Conservation (phyloP, 2,888 invertebrate genomes). For the Euphydryas editha region DNA sequence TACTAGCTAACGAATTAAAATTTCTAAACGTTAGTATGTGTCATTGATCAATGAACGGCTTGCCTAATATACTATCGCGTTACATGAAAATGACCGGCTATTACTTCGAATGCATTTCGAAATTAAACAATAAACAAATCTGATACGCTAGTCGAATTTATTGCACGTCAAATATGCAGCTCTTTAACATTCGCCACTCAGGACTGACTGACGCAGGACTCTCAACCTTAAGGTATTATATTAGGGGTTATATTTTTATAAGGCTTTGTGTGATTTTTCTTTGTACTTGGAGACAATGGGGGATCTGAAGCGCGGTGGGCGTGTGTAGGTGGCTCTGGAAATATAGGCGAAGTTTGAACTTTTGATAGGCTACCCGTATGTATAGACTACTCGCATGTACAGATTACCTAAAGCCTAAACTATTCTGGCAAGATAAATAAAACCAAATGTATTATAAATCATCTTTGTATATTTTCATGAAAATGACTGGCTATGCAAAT, state of each 20-base stretch:
- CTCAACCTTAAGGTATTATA: conserved; percentile 27
- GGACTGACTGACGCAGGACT: not conserved
- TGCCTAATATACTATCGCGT: conserved; percentile 24
- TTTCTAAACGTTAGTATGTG: conserved; percentile 24
- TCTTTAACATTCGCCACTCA: conserved; percentile 11
- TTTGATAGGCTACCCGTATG: conserved; percentile 1
- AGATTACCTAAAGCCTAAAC: not conserved
- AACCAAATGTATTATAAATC: not conserved
- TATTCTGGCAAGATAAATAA: not conserved
- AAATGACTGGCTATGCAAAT: no score
- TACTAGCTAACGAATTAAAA: conserved; percentile 16
- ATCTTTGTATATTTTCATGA: not conserved
- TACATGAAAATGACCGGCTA: conserved; percentile 21
- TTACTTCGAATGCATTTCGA: conserved; percentile 40
- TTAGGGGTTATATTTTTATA: conserved; percentile 15
- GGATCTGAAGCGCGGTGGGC: conserved; percentile 40
- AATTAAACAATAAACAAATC: conserved; percentile 44
- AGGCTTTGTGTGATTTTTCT: conserved; percentile 41
- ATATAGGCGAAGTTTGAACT: conserved; percentile 40
- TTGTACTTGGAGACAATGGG: conserved; percentile 51
- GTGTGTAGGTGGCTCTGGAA: conserved; percentile 44
- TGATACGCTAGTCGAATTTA: conserved; percentile 39
- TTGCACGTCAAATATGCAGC: conserved; percentile 26
- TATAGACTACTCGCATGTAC: not conserved
- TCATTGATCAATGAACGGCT: conserved; percentile 21